A percentile compares a stretch with the other conserved stretches of the same genome.
Conservation (phyloP, 2,888 invertebrate genomes). For the Hylaea fasciaria region DNA sequence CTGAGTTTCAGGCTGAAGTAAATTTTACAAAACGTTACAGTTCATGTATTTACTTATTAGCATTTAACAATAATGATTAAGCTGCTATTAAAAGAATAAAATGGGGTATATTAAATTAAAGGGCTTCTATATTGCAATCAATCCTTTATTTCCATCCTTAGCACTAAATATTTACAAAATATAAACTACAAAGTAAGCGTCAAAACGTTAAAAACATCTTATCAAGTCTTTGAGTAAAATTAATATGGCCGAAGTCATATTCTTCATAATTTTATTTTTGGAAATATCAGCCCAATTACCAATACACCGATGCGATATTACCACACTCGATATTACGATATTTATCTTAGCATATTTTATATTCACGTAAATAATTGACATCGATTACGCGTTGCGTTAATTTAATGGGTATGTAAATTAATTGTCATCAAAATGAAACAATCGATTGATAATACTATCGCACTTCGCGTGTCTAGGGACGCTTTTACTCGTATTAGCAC, state of each 20-base stretch:
- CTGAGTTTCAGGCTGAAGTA: neutral
- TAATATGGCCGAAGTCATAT: slow-evolving; percentile 35
- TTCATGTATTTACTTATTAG: slow-evolving; percentile 14
- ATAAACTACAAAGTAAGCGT: slow-evolving; percentile 47
- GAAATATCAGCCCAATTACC: neutral
- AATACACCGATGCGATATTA: neutral
- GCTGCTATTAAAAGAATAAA: no score
- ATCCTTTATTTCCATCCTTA: slow-evolving; percentile 52
- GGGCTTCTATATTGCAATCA: slow-evolving; percentile 27
- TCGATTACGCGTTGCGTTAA: no score
- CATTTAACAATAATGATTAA: no score
- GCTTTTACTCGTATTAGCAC: no score
- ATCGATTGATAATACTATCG: no score
- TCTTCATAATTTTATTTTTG: neutral
- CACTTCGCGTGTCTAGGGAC: no score
- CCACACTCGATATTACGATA: no score
- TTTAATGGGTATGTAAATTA: no score
- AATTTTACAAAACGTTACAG: slow-evolving; percentile 5
- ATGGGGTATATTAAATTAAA: no score
- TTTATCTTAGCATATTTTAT: no score
- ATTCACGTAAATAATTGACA: no score
- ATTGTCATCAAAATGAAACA: no score
- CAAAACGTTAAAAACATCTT: slow-evolving; percentile 43
- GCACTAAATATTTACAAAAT: slow-evolving; percentile 50
- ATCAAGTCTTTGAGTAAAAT: slow-evolving; percentile 41